Conservation (phyloP, 2,113 vertebrate species). For the Centropus bengalensis region DNA sequence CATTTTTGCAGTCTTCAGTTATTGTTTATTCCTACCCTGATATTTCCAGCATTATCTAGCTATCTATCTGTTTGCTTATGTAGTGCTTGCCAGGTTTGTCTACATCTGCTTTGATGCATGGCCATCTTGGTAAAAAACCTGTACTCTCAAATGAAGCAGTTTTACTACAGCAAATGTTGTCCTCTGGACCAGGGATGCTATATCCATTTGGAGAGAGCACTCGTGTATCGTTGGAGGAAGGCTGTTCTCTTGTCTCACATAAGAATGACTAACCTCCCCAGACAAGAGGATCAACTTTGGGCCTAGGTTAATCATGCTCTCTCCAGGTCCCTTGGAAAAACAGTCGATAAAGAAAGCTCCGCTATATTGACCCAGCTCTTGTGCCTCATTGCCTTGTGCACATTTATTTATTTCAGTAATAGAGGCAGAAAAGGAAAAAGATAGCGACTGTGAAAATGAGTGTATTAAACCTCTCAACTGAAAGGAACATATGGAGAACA, state of each 20-base stretch:
- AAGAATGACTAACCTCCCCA: background rate
- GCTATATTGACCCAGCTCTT: background rate
- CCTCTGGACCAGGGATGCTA: background rate
- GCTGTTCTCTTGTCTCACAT: background rate
- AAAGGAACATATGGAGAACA: slow-evolving; percentile 50
- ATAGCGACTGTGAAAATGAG: slow-evolving; percentile 54
- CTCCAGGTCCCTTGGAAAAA: background rate
- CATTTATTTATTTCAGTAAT: slow-evolving; percentile 36
- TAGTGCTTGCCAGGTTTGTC: background rate
- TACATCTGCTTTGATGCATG: background rate
- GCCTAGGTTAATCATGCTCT: background rate
- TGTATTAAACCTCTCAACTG: slow-evolving; percentile 21
- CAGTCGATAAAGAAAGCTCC: background rate
- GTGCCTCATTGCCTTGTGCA: background rate
- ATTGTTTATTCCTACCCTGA: background rate
- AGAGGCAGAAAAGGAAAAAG: background rate
- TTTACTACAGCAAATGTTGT: background rate
- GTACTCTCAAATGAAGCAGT: background rate
- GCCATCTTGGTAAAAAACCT: background rate
- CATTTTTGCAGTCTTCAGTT: background rate
- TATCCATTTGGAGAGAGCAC: background rate
- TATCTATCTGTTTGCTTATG: background rate
- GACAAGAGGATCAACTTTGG: background rate
- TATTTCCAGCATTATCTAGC: background rate
- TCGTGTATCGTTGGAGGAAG: background rate